Base-by-base conservation (phyloP, 1,140 invertebrate species). In the Diabrotica undecimpunctata region DNA sequence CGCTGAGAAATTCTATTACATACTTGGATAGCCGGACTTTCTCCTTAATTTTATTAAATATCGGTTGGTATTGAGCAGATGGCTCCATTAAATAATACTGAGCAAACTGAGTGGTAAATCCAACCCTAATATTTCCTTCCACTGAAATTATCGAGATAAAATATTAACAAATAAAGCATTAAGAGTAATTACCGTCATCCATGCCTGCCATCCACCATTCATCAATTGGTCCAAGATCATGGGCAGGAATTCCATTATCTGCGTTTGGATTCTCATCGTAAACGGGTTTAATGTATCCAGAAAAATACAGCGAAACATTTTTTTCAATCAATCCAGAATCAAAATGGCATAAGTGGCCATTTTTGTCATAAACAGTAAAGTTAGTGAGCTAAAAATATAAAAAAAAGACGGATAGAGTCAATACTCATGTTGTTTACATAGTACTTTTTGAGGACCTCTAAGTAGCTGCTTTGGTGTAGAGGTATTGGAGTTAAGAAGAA, bases 131-230 rank as follows among this genome's bases (percentile, higher is more conserved):
- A 69, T 85, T 84, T 71, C 88, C 86, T 68, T 92, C 41, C 1
- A 25, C 25, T 25, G 25, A 25, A 25, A 25, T 25, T 25, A 25
- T 25, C 25, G 25, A 25, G 25, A 25, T 25, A 25, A n/a, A 25
- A 25, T 25, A 25, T 25, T 25, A 25, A 25, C 4, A 25, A 25
- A 25, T 25, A 25, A 25, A 25, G 25, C 25, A 25, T 25, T 25
- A 25, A 4, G 25, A 25, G 4, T 25, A 25, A 25, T 25, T 46
- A 46, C 41, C 92, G 37, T 91, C 92, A 83, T 95, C 92, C 79
- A 87, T 91, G 35, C 89, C 92, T 67, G 90, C 85, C 14, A 91
- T 86, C 83, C 86, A 93, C 93, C 93, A 95, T 80, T 91, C 90
- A 75, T 89, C 90, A 74, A 95, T 92, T 7, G 93, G 93, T 6